Base-by-base conservation (phyloP, 2,113 vertebrate genomes). In the Heterotis niloticus region DNA sequence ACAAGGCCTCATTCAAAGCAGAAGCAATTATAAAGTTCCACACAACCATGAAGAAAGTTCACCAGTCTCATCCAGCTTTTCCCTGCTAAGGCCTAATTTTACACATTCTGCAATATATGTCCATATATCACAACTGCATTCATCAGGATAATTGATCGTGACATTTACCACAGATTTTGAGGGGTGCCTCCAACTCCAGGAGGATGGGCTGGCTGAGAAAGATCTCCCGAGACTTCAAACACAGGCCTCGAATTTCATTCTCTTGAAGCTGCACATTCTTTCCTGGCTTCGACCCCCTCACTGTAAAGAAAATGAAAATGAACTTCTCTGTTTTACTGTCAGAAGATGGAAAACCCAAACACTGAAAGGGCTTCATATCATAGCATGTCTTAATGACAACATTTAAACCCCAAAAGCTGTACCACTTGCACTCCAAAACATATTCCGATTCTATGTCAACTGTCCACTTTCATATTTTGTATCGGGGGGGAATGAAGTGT, bases 251-350 rank as follows among this genome's bases (percentile, higher is more conserved):
- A 81, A 96, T 95, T 90, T 96, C 95, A 68, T 94, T 95, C 87
- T 96, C 95, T 80, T 95, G 95, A 34, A 96, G 93, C 54, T 96
- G 95, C 69, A 96, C 94, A 69, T 95, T 96, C 89, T 96, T 96
- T 65, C 95, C 94, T 64, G 94, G 95, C 88, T 96, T 96, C 75
- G 95, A 95, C 56, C 95, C 95, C 86, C 95, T 91, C 83, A 95
- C 95, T 95, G 87, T n/a, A n/a, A 78, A 64, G n/a, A 82, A 75
- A 89, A 75, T 77, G 2, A 44, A 44, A 44, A 44, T 2, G 3
- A 44, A 44, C 34, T 44, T 44, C 2, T 44, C 34, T 44, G 34
- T 7, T 44, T 7, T 7, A 44, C 34, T 7, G 34, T 44, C n/a
- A n/a, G n/a, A n/a, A n/a, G n/a, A n/a, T n/a, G n/a, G n/a, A n/a